Evolutionary conservation across 2,888 invertebrate species (phyloP).

Genomic region (Phyllotreta cruciferae): DNA sequence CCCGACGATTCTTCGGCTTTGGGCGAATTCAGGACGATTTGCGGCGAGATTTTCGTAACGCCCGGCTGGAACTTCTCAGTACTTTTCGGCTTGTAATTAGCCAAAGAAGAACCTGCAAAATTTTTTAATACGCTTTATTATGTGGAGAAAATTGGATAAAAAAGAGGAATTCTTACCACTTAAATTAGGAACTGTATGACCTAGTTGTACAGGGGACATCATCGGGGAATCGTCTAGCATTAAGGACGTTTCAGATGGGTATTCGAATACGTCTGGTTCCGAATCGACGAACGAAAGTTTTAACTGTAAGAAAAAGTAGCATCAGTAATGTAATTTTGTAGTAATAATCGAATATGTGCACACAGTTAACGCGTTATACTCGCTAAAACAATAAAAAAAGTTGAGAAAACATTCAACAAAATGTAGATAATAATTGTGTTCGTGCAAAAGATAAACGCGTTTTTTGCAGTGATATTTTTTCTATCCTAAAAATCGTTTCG

Average conservation of each 20-base stretch:
- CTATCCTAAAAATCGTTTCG: too few relatives aligned
- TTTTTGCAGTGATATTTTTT: too few relatives aligned
- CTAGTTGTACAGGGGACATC: slow-evolving; percentile 46
- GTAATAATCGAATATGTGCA: neutral
- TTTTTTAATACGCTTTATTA: too few relatives aligned
- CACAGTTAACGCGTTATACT: neutral
- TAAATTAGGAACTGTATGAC: slow-evolving; percentile 54
- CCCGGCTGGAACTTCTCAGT: slow-evolving; percentile 79
- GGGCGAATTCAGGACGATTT: slow-evolving; percentile 60
- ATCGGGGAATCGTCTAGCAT: slow-evolving; percentile 65
- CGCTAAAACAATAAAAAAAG: too few relatives aligned
- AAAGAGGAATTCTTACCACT: slow-evolving; percentile 50
- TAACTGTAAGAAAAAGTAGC: slow-evolving; percentile 67
- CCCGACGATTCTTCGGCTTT: slow-evolving; percentile 71
- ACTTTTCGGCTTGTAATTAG: slow-evolving; percentile 85
- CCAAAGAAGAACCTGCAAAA: slow-evolving; percentile 66
- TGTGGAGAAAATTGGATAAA: too few relatives aligned
- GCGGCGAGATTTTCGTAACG: slow-evolving; percentile 67
- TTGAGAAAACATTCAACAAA: too few relatives aligned
- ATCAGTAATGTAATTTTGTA: neutral
- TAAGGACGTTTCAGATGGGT: slow-evolving; percentile 89
- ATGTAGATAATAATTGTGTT: too few relatives aligned
- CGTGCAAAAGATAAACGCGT: too few relatives aligned
- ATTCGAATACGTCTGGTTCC: slow-evolving; percentile 88
- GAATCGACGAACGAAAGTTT: slow-evolving; percentile 90